phyloP scores from a whole-genome alignment of 2,797 vertebrate species.

The Stomatorhinus walkeri region DNA sequence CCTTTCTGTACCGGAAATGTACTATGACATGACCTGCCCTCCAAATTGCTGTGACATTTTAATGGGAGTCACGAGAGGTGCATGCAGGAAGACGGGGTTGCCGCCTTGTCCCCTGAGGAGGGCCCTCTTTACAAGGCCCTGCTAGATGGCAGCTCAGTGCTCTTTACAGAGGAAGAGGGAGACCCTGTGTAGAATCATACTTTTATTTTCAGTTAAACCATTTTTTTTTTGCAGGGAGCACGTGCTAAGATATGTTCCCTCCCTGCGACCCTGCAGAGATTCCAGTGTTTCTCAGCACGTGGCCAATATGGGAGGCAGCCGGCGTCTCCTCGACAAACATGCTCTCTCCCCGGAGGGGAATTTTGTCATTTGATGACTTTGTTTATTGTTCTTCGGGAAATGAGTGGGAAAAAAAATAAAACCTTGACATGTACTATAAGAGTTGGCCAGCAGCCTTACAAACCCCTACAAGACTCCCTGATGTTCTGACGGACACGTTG shows the following conservation, averaged over 20 bases:
- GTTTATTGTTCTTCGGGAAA: not conserved
- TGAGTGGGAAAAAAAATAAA: not conserved
- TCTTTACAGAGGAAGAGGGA: slow-evolving; percentile 38
- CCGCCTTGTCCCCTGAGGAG: not conserved
- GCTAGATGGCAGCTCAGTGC: slow-evolving; percentile 48
- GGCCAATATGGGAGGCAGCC: not conserved
- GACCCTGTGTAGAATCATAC: slow-evolving; percentile 48
- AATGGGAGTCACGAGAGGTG: not conserved
- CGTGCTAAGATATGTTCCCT: slow-evolving; percentile 13
- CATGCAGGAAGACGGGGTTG: not conserved
- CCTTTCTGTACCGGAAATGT: not conserved
- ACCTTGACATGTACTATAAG: not conserved
- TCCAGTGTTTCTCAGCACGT: not conserved
- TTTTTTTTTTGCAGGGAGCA: slow-evolving; percentile 17
- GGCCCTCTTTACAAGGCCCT: slow-evolving; percentile 35
- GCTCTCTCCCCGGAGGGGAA: not conserved
- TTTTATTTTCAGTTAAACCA: slow-evolving; percentile 35
- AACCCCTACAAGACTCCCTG: not conserved
- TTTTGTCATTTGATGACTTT: slow-evolving; percentile 5
- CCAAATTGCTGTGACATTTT: not conserved
- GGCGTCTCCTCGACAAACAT: not conserved
- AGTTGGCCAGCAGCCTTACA: not conserved
- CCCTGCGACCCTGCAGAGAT: not conserved
- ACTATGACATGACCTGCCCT: not conserved
- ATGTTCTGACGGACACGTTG: not conserved